These are phyloP conservation scores for Dicrurus megarhynchus DNA, from an alignment of 2,113 vertebrate species.

Conservation along the genomic window DNA sequence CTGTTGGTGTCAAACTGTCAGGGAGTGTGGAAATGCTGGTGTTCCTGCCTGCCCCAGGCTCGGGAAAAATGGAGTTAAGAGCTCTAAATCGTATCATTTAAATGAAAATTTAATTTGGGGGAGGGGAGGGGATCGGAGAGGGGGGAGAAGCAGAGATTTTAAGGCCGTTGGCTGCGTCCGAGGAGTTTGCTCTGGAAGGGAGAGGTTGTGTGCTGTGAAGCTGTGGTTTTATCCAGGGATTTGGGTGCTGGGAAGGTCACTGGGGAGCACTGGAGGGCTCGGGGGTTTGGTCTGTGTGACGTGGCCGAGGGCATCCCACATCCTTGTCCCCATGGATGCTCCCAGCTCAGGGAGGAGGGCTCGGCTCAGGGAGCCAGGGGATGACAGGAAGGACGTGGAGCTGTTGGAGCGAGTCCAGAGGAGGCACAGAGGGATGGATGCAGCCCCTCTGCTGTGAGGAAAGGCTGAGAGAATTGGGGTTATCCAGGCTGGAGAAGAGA, in stretches of 20 bases:
- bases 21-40: background rate
- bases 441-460: background rate
- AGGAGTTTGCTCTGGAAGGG: background rate
- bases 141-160: background rate
- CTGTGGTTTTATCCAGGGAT: background rate
- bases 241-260: background rate
- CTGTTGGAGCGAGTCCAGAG: background rate
- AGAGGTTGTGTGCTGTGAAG: accelerated
- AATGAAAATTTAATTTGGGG: conserved; percentile 1
- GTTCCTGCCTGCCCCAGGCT: background rate
- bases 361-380: accelerated
- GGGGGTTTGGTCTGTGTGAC: background rate
- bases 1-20: conserved; percentile 23
- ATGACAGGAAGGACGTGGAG: background rate
- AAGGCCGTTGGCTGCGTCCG: background rate
- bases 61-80: background rate
- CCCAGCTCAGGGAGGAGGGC: background rate
- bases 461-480: background rate
- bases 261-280: background rate
- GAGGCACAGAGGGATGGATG: background rate
- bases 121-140: accelerated
- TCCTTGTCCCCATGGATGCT: background rate
- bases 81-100: background rate
- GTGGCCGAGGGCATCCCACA: accelerated
- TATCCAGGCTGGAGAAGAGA: background rate